Evolutionary conservation across 2,113 vertebrate genomes (phyloP).

Genomic region (Platysteira castanea): DNA sequence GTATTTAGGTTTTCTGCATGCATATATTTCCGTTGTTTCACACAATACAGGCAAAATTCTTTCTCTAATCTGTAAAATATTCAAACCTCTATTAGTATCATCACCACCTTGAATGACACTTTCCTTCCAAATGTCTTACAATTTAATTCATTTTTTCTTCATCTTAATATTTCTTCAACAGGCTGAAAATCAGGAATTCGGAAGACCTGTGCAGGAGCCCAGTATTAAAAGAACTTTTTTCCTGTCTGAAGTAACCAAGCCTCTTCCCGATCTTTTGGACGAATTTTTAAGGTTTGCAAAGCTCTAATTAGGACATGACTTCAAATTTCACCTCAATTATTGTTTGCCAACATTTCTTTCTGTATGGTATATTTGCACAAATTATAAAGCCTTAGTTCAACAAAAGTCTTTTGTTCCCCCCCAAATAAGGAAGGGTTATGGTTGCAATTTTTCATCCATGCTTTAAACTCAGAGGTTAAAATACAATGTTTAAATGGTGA

Average conservation of each 20-base stretch:
- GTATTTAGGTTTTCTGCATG: not conserved
- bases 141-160: not conserved
- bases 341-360: not conserved
- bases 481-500: constrained; percentile 61
- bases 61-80: not conserved
- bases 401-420: not conserved
- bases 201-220: not conserved
- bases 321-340: constrained; percentile 44
- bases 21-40: not conserved
- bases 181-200: not conserved
- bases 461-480: constrained; percentile 69
- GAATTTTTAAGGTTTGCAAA: not conserved
- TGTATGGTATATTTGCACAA: constrained; percentile 39
- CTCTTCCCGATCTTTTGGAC: not conserved
- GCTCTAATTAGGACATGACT: not conserved
- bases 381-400: constrained; percentile 28
- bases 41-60: not conserved
- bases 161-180: not conserved
- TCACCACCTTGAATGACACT: not conserved
- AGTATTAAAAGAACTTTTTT: not conserved
- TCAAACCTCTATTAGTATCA: not conserved
- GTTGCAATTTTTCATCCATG: constrained; percentile 58
- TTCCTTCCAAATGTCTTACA: not conserved
- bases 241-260: not conserved
- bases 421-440: not conserved